Percentiles rank a stretch among this genome's conserved stretches.
Evolutionary conservation across 2,797 vertebrate genomes (phyloP).

Genomic region (Poeciliopsis infans): DNA sequence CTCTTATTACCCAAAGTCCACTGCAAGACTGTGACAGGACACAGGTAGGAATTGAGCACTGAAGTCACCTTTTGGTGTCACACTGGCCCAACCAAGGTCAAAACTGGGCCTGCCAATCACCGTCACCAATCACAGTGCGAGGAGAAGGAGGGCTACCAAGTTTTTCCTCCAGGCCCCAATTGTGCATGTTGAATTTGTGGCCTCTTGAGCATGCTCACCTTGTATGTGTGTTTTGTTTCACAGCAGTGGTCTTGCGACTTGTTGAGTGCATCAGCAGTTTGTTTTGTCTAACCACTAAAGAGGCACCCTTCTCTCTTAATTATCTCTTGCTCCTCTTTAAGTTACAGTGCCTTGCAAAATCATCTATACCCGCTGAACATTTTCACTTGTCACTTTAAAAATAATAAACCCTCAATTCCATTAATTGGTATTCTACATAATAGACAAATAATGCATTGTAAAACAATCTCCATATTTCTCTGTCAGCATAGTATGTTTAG

Average conservation of each 20-base stretch:
- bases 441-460: not conserved
- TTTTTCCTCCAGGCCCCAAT: constrained; percentile 19
- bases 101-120: constrained; percentile 77
- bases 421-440: not conserved
- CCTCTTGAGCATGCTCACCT: constrained; percentile 60
- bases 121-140: constrained; percentile 66
- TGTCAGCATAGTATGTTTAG: too few species aligned
- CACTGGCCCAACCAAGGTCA: constrained; percentile 74
- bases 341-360: not conserved
- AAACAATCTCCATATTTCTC: not conserved
- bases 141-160: constrained; percentile 48
- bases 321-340: not conserved
- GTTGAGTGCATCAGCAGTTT: constrained; percentile 31
- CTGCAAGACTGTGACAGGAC: constrained; percentile 83
- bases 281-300: constrained; percentile 35
- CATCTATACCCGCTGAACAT: not conserved
- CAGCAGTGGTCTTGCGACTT: constrained; percentile 30
- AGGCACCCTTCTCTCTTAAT: constrained; percentile 10
- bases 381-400: constrained; percentile 1
- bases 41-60: constrained; percentile 90
- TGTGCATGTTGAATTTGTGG: constrained; percentile 69
- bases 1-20: constrained; percentile 73
- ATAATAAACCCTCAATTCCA: not conserved
- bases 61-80: constrained; percentile 58
- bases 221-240: constrained; percentile 33